Percentiles rank a stretch among this genome's conserved stretches.
Conservation (phyloP, 2,888 invertebrate species). For the Drosophila diplacantha region DNA sequence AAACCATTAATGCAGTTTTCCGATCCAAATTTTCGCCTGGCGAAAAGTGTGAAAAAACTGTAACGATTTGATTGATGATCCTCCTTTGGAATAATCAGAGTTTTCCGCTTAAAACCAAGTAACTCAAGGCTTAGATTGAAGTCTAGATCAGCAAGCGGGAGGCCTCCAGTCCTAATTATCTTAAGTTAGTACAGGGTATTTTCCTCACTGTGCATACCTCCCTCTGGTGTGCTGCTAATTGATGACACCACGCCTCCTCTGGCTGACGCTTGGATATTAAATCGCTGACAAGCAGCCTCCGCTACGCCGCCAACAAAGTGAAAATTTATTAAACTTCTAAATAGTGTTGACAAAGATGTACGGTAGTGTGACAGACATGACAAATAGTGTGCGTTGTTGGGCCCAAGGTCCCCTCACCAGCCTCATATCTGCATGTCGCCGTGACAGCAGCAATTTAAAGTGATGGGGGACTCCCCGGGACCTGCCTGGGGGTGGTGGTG, state of each 20-base stretch:
- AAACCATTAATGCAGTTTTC: not conserved
- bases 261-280: constrained; percentile 51
- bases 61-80: too few species aligned
- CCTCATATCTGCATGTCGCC: constrained; percentile 36
- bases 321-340: constrained; percentile 70
- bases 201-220: not conserved
- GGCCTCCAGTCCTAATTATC: too few species aligned
- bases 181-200: not conserved
- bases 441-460: constrained; percentile 68
- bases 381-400: constrained; percentile 56
- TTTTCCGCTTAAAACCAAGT: too few species aligned
- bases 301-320: constrained; percentile 41
- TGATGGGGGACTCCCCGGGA: constrained; percentile 42
- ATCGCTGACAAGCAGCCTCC: constrained; percentile 47
- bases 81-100: too few species aligned
- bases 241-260: constrained; percentile 5
- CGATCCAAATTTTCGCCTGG: not conserved
- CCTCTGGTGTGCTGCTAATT: not conserved
- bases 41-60: not conserved
- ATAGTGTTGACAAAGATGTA: constrained; percentile 75
- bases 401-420: not conserved
- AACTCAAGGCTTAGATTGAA: too few species aligned
- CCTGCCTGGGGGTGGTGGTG: constrained; percentile 9
- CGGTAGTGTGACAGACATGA: constrained; percentile 69
- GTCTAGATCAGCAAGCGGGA: too few species aligned